phyloP scores from a whole-genome alignment of 2,797 vertebrate species.

The Mus spretus region DNA sequence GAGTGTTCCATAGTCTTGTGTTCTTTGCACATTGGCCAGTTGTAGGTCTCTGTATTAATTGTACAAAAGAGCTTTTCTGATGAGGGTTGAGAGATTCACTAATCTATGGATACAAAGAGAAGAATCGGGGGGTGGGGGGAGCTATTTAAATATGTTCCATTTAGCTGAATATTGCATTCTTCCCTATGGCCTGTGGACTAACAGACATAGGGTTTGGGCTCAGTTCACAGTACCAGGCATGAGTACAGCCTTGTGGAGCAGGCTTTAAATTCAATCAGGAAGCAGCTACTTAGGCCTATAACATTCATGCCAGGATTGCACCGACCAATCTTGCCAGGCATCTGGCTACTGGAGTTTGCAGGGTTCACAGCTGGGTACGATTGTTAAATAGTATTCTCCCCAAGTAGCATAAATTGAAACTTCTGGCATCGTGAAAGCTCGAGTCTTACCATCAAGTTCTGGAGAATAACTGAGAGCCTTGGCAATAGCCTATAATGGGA shows the following conservation, averaged over 20 bases:
- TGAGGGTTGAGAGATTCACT: background rate
- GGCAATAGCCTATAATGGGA: background rate
- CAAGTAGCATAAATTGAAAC: background rate
- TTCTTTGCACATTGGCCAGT: background rate
- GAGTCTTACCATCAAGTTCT: background rate
- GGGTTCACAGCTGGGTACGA: background rate
- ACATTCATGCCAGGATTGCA: background rate
- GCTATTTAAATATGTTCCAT: background rate
- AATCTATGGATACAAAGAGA: background rate
- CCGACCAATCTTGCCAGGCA: background rate
- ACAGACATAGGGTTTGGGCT: background rate
- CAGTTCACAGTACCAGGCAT: background rate
- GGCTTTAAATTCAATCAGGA: background rate
- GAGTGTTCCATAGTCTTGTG: background rate
- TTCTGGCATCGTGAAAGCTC: background rate
- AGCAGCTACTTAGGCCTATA: background rate
- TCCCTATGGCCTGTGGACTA: background rate
- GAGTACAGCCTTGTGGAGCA: background rate
- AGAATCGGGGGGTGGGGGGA: too few species aligned
- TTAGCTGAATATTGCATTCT: background rate
- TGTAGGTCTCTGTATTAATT: background rate
- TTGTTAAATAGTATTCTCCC: background rate
- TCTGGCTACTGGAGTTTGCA: background rate
- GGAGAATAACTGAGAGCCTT: background rate
- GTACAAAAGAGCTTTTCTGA: background rate